A percentile compares a stretch with the other conserved stretches of the same genome.
Conservation (phyloP, 2,797 vertebrate genomes). For the Acestrorhynchus altus region DNA sequence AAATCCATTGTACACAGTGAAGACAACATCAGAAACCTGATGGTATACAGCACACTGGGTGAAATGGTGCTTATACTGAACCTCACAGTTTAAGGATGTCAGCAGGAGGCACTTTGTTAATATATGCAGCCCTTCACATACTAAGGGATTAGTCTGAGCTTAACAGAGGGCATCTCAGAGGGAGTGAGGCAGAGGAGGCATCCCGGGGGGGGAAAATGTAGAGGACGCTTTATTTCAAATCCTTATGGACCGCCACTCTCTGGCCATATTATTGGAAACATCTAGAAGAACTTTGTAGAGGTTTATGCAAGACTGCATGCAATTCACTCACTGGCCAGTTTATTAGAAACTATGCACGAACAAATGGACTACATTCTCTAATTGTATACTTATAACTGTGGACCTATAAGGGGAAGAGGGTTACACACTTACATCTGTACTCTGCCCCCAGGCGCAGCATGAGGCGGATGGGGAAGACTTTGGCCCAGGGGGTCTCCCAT, state of each 20-base stretch:
- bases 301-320: too few species aligned
- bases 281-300: too few species aligned
- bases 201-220: background rate
- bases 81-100: slow-evolving; percentile 51
- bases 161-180: slow-evolving; percentile 51
- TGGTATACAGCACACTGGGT: slow-evolving; percentile 19
- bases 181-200: slow-evolving; percentile 29
- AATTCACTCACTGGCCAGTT: too few species aligned
- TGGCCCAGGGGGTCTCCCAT: slow-evolving; percentile 99
- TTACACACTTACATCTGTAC: slow-evolving; percentile 88
- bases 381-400: too few species aligned
- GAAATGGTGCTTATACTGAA: slow-evolving; percentile 48
- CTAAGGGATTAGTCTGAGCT: slow-evolving; percentile 33
- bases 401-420: too few species aligned
- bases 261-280: too few species aligned
- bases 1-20: background rate
- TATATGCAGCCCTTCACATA: slow-evolving; percentile 60
- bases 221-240: background rate
- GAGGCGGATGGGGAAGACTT: slow-evolving; percentile 96
- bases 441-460: slow-evolving; percentile 97
- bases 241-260: background rate
- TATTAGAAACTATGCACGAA: too few species aligned
- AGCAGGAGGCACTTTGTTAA: slow-evolving; percentile 60
- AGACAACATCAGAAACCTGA: slow-evolving; percentile 7
- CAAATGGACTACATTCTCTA: too few species aligned